These are phyloP conservation scores for Campylomormyrus tamandua DNA, from an alignment of 2,113 vertebrate genomes.

Conservation along the genomic window DNA sequence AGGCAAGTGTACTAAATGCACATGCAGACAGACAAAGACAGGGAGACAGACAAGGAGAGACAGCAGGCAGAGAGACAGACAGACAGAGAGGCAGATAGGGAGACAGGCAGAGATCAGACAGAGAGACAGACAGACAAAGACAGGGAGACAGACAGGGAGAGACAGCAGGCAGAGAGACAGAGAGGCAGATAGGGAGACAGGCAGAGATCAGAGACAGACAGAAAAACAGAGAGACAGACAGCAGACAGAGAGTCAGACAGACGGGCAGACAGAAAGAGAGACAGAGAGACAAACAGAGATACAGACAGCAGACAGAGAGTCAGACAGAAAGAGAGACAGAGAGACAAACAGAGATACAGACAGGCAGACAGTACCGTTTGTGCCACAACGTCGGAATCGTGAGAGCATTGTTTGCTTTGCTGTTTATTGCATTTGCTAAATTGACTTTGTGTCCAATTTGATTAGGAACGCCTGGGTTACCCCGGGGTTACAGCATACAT, in stretches of 20 bases:
- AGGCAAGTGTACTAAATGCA: not conserved
- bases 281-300: not conserved
- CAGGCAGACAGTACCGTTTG: not conserved
- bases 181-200: not conserved
- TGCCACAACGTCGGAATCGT: not conserved
- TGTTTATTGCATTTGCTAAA: conserved; percentile 16
- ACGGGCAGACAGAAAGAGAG: too few relatives aligned
- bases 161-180: too few relatives aligned
- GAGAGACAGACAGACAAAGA: not conserved
- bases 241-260: not conserved
- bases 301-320: not conserved
- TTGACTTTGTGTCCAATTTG: conserved; percentile 2
- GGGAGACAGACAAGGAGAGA: too few relatives aligned
- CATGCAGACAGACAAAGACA: not conserved
- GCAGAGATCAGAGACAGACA: not conserved
- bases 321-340: not conserved
- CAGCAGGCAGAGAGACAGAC: not conserved
- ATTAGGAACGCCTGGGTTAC: conserved; percentile 8
- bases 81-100: not conserved
- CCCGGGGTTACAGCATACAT: conserved; percentile 4
- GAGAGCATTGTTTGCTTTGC: conserved; percentile 7
- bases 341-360: not conserved
- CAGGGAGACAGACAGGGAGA: not conserved
- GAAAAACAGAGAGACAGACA: not conserved
- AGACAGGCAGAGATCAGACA: too few relatives aligned